Evolutionary conservation across 2,113 vertebrate genomes (phyloP).

Genomic region (Hemichromis elongatus): DNA sequence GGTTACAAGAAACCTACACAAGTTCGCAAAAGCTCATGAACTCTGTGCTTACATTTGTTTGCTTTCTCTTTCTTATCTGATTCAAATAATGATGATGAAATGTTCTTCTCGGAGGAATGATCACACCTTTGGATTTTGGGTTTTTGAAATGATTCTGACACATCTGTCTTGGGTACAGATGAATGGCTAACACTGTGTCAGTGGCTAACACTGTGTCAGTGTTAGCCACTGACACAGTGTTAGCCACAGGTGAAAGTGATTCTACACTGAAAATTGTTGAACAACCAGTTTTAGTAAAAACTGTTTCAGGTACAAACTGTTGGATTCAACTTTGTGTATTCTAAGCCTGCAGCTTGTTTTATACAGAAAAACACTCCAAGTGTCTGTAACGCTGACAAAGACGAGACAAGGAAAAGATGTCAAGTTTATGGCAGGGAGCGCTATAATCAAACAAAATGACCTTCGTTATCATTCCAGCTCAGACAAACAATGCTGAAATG

Average conservation of each 20-base stretch:
- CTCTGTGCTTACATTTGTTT: not conserved
- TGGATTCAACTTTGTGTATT: not conserved
- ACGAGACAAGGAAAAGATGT: not conserved
- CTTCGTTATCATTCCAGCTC: not conserved
- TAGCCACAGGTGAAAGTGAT: not conserved
- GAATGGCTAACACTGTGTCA: not conserved
- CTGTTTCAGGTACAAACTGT: not conserved
- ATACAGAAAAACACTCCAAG: not conserved
- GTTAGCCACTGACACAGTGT: not conserved
- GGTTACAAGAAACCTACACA: not conserved
- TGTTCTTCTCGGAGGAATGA: not conserved
- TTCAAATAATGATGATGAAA: not conserved
- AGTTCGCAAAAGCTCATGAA: not conserved
- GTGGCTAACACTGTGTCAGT: rapidly evolving
- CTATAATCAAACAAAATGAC: not conserved
- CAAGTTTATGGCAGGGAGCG: too few relatives aligned
- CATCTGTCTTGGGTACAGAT: not conserved
- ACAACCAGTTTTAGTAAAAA: not conserved
- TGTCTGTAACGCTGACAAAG: not conserved
- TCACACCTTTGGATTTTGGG: not conserved
- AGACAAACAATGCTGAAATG: not conserved
- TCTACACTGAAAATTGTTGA: not conserved
- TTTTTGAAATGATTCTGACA: not conserved
- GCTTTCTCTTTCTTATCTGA: not conserved
- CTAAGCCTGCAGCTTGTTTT: not conserved